Base-by-base conservation (phyloP, 2,113 vertebrate species). In the Coryphaenoides rupestris region DNA sequence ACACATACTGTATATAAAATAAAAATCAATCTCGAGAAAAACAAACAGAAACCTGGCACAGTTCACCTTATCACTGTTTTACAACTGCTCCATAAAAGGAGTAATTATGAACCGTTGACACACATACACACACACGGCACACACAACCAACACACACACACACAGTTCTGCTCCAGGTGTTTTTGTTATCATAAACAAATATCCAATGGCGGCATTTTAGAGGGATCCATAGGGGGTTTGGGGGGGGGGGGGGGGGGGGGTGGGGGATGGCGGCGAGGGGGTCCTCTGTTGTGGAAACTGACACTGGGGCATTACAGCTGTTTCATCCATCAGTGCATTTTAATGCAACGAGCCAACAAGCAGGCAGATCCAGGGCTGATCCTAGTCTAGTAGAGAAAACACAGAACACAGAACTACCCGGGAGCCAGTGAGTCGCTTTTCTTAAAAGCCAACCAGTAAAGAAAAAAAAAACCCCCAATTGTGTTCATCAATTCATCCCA, bases 221-320 rank as follows among this genome's bases (percentile, higher is more conserved):
- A 56, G 16, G n/a, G 33, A 46, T 17, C 53, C 53, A 55, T 55
- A 15, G 23, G 54, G 58, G 58, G 21, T 7, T 19, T 16, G 40
- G 33, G 17, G 47, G 15, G 19, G 26, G 54, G 58, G 58, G 21
- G 10, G 19, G 19, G 47, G 28, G 17, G 46, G 12, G 12, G 14
- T n/a, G 26, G 54, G 58, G 58, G 21, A 7, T n/a, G 19, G 47
- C 23, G 17, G 46, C 3, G 12, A 4, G 13, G 15, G 17, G 65
- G 65, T 28, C 74, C n/a, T 45, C 63, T 33, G 49, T 50, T 65
- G 55, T 65, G 56, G 69, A 83, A 83, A 83, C 64, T 73, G 16
- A 69, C 10, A 33, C 67, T 15, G 57, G 65, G 16, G 33, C 54
- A 72, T 73, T 68, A 62, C 56, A 69, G 69, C 79, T 60, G 62